phyloP scores from a whole-genome alignment of 2,888 invertebrate genomes.

The Cryptocephalus moraei region DNA sequence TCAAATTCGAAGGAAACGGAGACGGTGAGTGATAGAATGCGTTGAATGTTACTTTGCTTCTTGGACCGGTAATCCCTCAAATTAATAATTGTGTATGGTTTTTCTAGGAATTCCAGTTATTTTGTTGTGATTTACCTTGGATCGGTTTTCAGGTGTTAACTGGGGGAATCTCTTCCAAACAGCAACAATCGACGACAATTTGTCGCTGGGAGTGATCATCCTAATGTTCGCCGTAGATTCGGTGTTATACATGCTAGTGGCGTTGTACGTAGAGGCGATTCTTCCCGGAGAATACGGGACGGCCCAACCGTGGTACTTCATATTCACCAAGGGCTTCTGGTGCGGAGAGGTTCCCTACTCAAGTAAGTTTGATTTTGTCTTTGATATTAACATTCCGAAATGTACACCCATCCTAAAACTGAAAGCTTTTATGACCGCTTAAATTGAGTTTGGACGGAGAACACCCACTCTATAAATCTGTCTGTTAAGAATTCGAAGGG shows the following conservation, averaged over 20 bases:
- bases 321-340: slow-evolving; percentile 52
- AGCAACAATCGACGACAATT: slow-evolving; percentile 55
- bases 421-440: too few relatives aligned
- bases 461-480: too few relatives aligned
- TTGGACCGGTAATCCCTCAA: too few relatives aligned
- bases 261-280: slow-evolving; percentile 79
- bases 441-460: too few relatives aligned
- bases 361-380: not conserved
- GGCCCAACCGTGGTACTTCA: slow-evolving; percentile 73
- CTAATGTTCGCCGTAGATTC: slow-evolving; percentile 62
- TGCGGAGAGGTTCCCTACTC: not conserved
- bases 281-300: slow-evolving; percentile 83
- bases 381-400: too few relatives aligned
- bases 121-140: not conserved
- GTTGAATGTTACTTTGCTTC: too few relatives aligned
- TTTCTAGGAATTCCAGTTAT: too few relatives aligned
- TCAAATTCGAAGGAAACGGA: slow-evolving; percentile 62
- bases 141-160: slow-evolving; percentile 41
- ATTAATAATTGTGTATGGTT: too few relatives aligned
- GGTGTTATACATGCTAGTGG: slow-evolving; percentile 60
- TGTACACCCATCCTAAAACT: too few relatives aligned
- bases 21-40: slow-evolving; percentile 38
- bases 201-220: slow-evolving; percentile 60
- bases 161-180: slow-evolving; percentile 54
- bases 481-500: too few relatives aligned